These are phyloP conservation scores for Lymantria dispar DNA, from an alignment of 2,888 invertebrate species.

Conservation along the genomic window DNA sequence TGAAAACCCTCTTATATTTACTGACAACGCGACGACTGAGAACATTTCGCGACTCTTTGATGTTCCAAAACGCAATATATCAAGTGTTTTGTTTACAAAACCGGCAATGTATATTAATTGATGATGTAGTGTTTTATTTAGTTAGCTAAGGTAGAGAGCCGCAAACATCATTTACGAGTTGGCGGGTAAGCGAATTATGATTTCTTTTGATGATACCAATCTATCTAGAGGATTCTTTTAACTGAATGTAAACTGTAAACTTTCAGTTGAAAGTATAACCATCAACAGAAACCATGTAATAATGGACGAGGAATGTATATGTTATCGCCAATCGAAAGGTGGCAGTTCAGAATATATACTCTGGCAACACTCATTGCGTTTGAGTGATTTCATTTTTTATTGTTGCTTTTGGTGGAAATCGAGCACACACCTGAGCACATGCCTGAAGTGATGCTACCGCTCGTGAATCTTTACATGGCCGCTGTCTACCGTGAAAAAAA, in stretches of 20 bases:
- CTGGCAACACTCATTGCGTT: too few species aligned
- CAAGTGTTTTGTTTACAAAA: conserved; percentile 33
- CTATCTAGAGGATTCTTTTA: conserved; percentile 14
- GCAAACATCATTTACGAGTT: conserved; percentile 25
- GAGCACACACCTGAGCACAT: too few species aligned
- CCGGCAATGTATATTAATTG: conserved; percentile 39
- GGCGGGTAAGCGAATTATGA: conserved; percentile 7
- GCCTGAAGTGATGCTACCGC: too few species aligned
- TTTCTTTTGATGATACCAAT: conserved; percentile 12
- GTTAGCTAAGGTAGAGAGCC: conserved; percentile 32
- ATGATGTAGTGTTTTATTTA: conserved; percentile 34
- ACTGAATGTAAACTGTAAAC: background rate
- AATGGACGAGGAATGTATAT: too few species aligned
- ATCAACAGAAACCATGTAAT: background rate
- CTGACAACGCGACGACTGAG: conserved; percentile 36
- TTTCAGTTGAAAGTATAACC: background rate
- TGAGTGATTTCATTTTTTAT: too few species aligned
- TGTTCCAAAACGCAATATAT: conserved; percentile 32
- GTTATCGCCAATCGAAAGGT: too few species aligned
- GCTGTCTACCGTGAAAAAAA: too few species aligned
- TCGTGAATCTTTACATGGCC: too few species aligned
- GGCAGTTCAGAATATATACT: too few species aligned
- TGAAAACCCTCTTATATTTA: conserved; percentile 3
- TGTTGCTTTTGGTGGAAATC: too few species aligned
- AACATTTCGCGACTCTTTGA: conserved; percentile 43